Evolutionary conservation across 2,113 vertebrate species (phyloP), one percentile per base, ranked within the genome.

Genomic region (Ammodytes marinus): DNA sequence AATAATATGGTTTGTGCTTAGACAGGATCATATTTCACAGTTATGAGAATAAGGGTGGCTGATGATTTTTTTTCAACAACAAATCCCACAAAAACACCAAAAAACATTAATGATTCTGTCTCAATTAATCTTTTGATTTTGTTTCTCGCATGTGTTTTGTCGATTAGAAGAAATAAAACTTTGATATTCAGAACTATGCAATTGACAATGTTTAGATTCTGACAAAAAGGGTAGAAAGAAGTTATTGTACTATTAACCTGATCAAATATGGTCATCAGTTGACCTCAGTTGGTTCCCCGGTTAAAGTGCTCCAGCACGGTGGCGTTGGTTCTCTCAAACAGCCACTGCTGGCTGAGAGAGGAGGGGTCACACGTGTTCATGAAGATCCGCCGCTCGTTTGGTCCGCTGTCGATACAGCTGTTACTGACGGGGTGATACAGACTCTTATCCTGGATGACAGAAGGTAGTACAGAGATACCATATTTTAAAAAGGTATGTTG

Each of bases 301-400:
- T 93, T 92, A 76, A 94, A 93, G 43, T n/a, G 76, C 14, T 94
- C 90, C 88, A 94, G 80, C 61, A 93, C 88, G 19, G 92, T 94
- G 86, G 69, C 17, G 60, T 94, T 94, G 80, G 90, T 94, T 7
- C 67, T 86, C 87, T 93, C 90, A 8, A 93, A 94, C 27, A 82
- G 47, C 93, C 93, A 94, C 81, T 77, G 92, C 78, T 94, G 93
- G 45, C 77, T 86, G 2, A 69, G 81, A 8, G 89, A 88, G 0
- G 85, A 63, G 0, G 88, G 35, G 77, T 92, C 72, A 6, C 93
- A 94, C 0, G 74, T 68, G 90, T 80, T 92, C 92, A 93, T 94
- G 88, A 91, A 94, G 77, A 93, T 17, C 0, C 93, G 82, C 1
- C 88, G 77, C 70, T 94, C 93, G 0, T 19, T 53, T 0, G 83